These are phyloP conservation scores for Cyrtodaria siliqua DNA, from an alignment of 2,888 invertebrate genomes.

Conservation along the genomic window DNA sequence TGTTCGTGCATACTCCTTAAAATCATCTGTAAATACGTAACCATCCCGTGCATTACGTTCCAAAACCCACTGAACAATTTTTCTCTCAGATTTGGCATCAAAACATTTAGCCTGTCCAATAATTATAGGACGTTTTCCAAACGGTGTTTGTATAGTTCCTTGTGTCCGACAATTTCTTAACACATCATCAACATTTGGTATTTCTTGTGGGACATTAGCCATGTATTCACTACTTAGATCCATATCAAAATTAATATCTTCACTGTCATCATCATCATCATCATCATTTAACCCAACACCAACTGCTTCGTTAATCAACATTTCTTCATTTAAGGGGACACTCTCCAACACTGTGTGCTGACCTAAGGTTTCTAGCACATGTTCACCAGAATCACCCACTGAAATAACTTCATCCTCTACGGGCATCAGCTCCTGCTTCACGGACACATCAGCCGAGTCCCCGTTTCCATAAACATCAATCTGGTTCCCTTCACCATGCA, in stretches of 20 bases:
- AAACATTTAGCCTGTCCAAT: constrained; percentile 55
- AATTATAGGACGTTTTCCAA: constrained; percentile 57
- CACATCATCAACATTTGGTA: background rate
- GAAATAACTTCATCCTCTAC: constrained; percentile 12
- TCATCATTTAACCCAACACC: constrained; percentile 19
- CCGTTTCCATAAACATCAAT: background rate
- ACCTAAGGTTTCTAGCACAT: constrained; percentile 26
- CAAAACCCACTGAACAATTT: constrained; percentile 61
- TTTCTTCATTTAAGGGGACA: constrained; percentile 38
- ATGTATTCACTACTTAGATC: constrained; percentile 1
- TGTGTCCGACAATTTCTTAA: background rate
- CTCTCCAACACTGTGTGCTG: constrained; percentile 27
- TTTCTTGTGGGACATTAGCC: background rate
- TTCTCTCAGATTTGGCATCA: constrained; percentile 58
- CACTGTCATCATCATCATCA: constrained; percentile 38
- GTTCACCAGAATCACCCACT: constrained; percentile 6
- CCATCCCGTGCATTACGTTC: constrained; percentile 56
- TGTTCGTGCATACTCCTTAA: constrained; percentile 60
- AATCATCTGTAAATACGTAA: constrained; percentile 65
- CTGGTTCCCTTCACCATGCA: constrained; percentile 34
- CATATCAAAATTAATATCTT: constrained; percentile 23
- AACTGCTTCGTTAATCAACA: constrained; percentile 37
- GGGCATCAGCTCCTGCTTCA: constrained; percentile 42
- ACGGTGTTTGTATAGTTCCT: constrained; percentile 35
- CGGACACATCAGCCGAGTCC: background rate